Percentiles rank a stretch among this genome's conserved stretches.
phyloP scores from a whole-genome alignment of 2,113 vertebrate genomes.

The Fukomys damarensis region DNA sequence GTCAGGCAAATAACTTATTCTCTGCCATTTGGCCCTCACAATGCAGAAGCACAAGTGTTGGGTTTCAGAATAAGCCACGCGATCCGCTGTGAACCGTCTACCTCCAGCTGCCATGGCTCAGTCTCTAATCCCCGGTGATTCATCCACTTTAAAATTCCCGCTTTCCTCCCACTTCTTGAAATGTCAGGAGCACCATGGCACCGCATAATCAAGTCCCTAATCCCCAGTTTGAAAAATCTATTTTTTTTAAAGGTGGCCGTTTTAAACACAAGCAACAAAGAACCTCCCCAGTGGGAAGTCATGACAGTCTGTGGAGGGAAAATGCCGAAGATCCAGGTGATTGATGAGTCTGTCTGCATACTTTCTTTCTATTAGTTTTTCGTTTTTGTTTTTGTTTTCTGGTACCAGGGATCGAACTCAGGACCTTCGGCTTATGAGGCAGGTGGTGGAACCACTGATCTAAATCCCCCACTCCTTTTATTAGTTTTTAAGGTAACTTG shows the following conservation, averaged over 20 bases:
- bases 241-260: slow-evolving; percentile 18
- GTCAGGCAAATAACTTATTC: not conserved
- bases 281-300: not conserved
- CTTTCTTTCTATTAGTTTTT: slow-evolving; percentile 26
- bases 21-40: not conserved
- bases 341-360: not conserved
- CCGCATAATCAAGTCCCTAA: not conserved
- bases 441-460: too few relatives aligned
- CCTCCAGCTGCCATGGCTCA: not conserved
- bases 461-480: too few relatives aligned
- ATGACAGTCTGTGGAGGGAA: not conserved
- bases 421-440: too few relatives aligned
- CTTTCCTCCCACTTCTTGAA: slow-evolving; percentile 35
- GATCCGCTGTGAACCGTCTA: not conserved
- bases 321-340: not conserved
- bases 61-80: not conserved
- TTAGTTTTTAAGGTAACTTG: slow-evolving; percentile 59
- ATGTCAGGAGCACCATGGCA: not conserved
- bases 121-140: not conserved
- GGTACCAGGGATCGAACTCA: too few relatives aligned
- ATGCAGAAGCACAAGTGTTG: not conserved
- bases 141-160: slow-evolving; percentile 60
- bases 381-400: too few relatives aligned
- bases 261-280: slow-evolving; percentile 26
- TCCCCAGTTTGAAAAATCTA: slow-evolving; percentile 3